Base-by-base conservation (phyloP, 2,888 invertebrate species). In the Fragum sueziense region DNA sequence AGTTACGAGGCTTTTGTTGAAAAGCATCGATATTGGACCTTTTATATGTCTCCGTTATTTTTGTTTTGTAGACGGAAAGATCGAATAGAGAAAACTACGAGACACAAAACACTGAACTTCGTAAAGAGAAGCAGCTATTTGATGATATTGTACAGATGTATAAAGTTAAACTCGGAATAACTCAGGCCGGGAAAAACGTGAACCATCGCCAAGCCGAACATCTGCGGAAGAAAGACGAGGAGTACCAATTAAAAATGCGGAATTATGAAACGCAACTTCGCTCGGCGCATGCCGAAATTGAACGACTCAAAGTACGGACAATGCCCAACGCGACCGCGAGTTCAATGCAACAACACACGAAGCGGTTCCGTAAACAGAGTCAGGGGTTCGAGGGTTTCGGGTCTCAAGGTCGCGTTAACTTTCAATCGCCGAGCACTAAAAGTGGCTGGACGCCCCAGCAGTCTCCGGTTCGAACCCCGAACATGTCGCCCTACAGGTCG, bases 131-230 rank as follows among this genome's bases (percentile, higher is more conserved):
- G 52, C 76, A 74, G 22, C 33, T 69, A 11, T 84, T 79, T 67
- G 84, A 84, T 33, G 79, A 76, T 17, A 72, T 73, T 17, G 61
- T 84, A 17, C 52, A 72, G 33, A 57, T 76, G 33, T 84, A 70
- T 54, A 84, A 84, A 65, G 81, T 84, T 6, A 80, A 79, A 70
- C 79, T 84, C 1, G 81, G 84, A 7, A 76, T 79, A 22, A 76
- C 70, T 33, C 52, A 74, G 17, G 84, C 84, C 1, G 74, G 74
- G 25, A 78, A 78, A 69, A 84, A 84, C 70, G 84, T 84, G 1
- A 84, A 81, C 54, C 72, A 79, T 6, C 62, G 75, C 14, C 74
- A 81, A 25, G 79, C 80, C 0, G 80, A 79, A 41, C 22, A 59
- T 25, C 67, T 81, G 7, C 72, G 74, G 25, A 76, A 73, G 33